Conservation (phyloP, 2,797 vertebrate genomes). For the Pseudomugil tenellus region DNA sequence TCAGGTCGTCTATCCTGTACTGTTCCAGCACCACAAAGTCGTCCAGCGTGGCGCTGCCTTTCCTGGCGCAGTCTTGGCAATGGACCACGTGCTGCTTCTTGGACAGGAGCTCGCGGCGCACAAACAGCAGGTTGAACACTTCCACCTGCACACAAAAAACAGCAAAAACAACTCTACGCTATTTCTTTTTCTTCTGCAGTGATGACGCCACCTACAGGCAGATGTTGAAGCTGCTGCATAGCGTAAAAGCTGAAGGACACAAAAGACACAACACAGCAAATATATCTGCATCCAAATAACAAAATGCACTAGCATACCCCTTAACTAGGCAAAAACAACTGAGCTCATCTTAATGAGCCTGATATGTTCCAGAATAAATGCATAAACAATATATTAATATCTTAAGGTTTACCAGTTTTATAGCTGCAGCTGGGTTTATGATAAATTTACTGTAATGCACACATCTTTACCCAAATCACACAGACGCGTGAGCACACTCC, state of each 20-base stretch:
- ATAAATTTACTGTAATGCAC: no score
- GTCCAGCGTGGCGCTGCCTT: constrained; percentile 91
- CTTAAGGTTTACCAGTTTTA: no score
- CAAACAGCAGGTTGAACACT: constrained; percentile 97
- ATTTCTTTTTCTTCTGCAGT: background rate
- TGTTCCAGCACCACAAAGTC: constrained; percentile 98
- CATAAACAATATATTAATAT: no score
- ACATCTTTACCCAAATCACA: no score
- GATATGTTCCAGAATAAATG: background rate
- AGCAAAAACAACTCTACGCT: background rate
- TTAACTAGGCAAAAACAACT: constrained; percentile 26
- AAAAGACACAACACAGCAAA: no score
- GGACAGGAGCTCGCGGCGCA: constrained; percentile 94
- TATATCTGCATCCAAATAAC: constrained; percentile 16
- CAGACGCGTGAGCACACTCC: no score
- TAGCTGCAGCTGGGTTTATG: no score
- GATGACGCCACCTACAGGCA: background rate
- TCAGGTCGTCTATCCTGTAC: constrained; percentile 97
- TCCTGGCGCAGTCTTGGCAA: constrained; percentile 97
- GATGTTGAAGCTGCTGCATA: background rate
- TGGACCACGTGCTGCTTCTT: constrained; percentile 94
- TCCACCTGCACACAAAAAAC: constrained; percentile 87
- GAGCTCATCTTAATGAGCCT: constrained; percentile 4
- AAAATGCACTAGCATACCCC: background rate
- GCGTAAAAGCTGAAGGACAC: no score